phyloP scores from a whole-genome alignment of 2,888 invertebrate genomes.

The Pantelozetes paolii region DNA sequence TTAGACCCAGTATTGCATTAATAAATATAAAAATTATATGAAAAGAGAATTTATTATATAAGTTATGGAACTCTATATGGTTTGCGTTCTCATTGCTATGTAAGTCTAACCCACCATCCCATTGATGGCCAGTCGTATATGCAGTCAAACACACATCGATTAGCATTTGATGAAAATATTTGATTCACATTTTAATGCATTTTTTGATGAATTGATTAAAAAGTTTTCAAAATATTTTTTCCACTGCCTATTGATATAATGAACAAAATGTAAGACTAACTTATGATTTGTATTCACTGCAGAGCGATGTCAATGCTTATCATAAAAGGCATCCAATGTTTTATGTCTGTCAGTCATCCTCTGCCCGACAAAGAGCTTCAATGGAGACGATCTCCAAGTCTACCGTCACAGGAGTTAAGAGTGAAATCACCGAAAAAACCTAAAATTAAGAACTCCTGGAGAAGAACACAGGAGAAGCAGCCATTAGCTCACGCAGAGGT shows the following conservation, averaged over 20 bases:
- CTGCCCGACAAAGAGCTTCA: constrained; percentile 43
- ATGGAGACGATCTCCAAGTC: constrained; percentile 39
- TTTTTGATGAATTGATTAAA: too few species aligned
- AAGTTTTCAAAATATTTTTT: too few species aligned
- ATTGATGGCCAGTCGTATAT: not conserved
- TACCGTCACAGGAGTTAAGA: constrained; percentile 35
- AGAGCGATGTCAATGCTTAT: constrained; percentile 40
- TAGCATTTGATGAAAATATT: too few species aligned
- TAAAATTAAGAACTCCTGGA: constrained; percentile 4
- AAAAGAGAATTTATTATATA: too few species aligned
- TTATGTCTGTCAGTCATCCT: constrained; percentile 38
- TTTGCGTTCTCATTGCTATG: constrained; percentile 44
- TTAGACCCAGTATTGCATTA: constrained; percentile 11
- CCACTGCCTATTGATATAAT: too few species aligned
- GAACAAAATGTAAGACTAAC: too few species aligned
- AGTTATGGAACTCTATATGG: constrained; percentile 46
- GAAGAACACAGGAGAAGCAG: constrained; percentile 8
- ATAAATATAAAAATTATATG: too few species aligned
- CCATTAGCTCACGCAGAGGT: constrained; percentile 36
- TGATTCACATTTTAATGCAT: too few species aligned
- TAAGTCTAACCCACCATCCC: constrained; percentile 39
- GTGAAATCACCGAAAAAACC: not conserved
- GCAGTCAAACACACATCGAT: too few species aligned
- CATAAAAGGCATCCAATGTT: constrained; percentile 38
- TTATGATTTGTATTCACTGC: not conserved